Conservation (phyloP, 2,888 invertebrate species). For the Pinctada fucata region DNA sequence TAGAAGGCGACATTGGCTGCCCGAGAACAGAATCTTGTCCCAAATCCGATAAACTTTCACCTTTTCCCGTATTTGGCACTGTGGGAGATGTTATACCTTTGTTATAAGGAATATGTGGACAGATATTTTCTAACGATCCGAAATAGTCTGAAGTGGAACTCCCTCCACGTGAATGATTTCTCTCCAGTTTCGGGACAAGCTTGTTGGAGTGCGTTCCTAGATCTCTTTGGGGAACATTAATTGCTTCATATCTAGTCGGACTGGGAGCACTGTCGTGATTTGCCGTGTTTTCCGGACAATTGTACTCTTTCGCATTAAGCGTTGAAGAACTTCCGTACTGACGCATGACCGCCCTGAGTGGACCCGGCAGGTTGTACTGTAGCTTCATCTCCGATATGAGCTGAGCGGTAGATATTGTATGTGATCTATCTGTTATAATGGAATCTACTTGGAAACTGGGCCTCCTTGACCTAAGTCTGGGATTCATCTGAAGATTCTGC, state of each 20-base stretch:
- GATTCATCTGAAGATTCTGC: background rate
- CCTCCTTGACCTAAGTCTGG: conserved; percentile 11
- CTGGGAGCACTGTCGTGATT: no score
- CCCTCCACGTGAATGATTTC: background rate
- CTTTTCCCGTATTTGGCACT: no score
- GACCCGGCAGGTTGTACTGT: conserved; percentile 33
- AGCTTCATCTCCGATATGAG: conserved; percentile 32
- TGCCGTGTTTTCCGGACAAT: no score
- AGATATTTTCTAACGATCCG: background rate
- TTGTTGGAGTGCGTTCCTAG: no score
- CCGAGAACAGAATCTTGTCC: no score
- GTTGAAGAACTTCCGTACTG: conserved; percentile 33
- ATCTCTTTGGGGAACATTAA: no score
- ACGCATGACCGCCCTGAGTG: conserved; percentile 37
- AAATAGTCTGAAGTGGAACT: conserved; percentile 1
- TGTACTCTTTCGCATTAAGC: background rate
- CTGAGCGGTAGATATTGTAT: conserved; percentile 11
- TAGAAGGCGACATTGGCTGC: no score
- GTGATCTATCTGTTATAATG: conserved; percentile 25
- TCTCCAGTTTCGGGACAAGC: no score
- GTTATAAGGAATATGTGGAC: background rate
- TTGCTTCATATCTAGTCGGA: no score
- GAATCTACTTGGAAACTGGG: conserved; percentile 31
- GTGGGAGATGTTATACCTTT: no score
- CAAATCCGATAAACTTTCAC: no score